A percentile compares a stretch with the other conserved stretches of the same genome.
phyloP scores from a whole-genome alignment of 2,797 vertebrate genomes.

The Tolypeutes matacus region DNA sequence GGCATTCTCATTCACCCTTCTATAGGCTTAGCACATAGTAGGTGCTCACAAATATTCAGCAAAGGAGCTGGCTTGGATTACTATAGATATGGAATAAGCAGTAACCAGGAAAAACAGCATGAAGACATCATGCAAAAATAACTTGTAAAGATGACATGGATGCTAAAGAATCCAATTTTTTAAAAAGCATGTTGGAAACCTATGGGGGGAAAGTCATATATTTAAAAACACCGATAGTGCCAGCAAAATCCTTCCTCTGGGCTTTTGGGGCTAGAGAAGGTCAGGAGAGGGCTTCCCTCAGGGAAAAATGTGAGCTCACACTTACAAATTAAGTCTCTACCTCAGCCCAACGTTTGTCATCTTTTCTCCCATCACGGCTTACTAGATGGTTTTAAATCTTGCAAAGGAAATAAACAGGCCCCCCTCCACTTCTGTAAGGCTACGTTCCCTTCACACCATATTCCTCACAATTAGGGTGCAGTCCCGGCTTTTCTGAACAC shows the following conservation, averaged over 20 bases:
- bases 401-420: not conserved
- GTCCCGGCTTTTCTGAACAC: not conserved
- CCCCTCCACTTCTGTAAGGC: not conserved
- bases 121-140: constrained; percentile 47
- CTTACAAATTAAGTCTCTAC: not conserved
- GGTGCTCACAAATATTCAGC: not conserved
- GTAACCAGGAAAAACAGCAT: not conserved
- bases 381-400: not conserved
- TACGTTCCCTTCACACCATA: not conserved
- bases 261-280: not conserved
- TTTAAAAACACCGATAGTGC: constrained; percentile 27
- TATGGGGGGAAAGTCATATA: constrained; percentile 25
- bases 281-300: not conserved
- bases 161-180: constrained; percentile 32
- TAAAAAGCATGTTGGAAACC: constrained; percentile 30
- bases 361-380: not conserved
- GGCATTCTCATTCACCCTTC: not conserved
- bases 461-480: not conserved
- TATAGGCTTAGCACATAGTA: not conserved
- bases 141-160: constrained; percentile 25
- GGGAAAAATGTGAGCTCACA: not conserved
- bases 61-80: not conserved
- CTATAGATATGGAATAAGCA: not conserved
- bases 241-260: constrained; percentile 60
- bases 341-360: not conserved